phyloP scores from a whole-genome alignment of 1,140 invertebrate genomes.

The Drosophila pectinifera region DNA sequence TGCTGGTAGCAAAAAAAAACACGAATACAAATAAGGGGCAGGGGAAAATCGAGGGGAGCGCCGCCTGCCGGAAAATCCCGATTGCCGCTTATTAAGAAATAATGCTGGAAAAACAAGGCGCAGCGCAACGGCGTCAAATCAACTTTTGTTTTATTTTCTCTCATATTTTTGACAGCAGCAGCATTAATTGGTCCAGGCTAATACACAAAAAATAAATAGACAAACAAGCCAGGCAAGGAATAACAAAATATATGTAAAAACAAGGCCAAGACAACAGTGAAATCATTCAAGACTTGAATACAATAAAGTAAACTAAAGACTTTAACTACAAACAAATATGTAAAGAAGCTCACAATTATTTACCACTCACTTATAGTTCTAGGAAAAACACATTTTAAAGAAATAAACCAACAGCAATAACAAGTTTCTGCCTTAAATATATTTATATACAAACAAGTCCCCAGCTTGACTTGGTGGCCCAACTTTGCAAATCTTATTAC shows the following conservation, averaged over 20 bases:
- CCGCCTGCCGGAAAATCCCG: constrained; percentile 22
- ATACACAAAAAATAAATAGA: constrained; percentile 9
- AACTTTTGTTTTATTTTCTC: constrained; percentile 54
- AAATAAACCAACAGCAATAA: too few relatives aligned
- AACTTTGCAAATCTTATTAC: background rate
- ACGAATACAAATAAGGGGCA: constrained; percentile 1
- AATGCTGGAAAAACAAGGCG: constrained; percentile 77
- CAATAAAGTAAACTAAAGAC: background rate
- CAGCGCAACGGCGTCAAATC: constrained; percentile 67
- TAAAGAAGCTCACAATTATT: too few relatives aligned
- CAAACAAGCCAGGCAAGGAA: background rate
- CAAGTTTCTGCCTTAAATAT: background rate
- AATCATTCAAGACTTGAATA: background rate
- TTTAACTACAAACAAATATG: too few relatives aligned
- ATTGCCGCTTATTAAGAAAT: constrained; percentile 78
- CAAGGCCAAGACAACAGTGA: background rate
- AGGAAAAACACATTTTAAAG: too few relatives aligned
- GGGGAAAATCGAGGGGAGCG: background rate
- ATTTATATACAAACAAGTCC: background rate
- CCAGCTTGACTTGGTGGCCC: background rate
- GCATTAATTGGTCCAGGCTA: constrained; percentile 35
- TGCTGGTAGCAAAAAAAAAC: background rate
- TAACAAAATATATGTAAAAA: background rate
- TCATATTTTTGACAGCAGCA: constrained; percentile 26
- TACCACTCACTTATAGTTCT: too few relatives aligned